These are phyloP conservation scores for Leguminivora glycinivorella DNA, from an alignment of 1,140 invertebrate genomes.

Conservation along the genomic window DNA sequence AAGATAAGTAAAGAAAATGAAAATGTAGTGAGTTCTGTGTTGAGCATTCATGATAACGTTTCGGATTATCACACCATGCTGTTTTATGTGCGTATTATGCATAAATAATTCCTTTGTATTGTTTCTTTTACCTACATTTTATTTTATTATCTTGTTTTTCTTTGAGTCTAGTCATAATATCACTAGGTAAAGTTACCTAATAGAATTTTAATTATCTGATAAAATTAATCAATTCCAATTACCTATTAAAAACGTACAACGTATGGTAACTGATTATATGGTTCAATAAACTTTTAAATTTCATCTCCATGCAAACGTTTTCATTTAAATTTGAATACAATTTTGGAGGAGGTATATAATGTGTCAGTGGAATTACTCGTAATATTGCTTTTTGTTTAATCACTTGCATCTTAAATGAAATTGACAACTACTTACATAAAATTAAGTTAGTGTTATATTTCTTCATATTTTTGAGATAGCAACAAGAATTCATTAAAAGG, in stretches of 20 bases:
- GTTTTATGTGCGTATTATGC: slow-evolving; percentile 54
- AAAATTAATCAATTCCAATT: not conserved
- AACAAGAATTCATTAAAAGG: not conserved
- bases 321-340: too few relatives aligned
- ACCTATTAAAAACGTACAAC: too few relatives aligned
- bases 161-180: slow-evolving; percentile 8
- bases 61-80: slow-evolving; percentile 53
- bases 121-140: slow-evolving; percentile 20
- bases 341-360: too few relatives aligned
- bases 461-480: not conserved
- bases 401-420: too few relatives aligned
- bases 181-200: not conserved
- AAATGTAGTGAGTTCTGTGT: slow-evolving; percentile 58
- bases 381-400: too few relatives aligned
- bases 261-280: too few relatives aligned
- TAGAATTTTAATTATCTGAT: not conserved
- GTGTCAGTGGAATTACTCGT: too few relatives aligned
- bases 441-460: not conserved
- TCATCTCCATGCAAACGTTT: too few relatives aligned
- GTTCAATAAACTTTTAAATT: too few relatives aligned
- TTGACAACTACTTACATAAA: too few relatives aligned
- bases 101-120: not conserved
- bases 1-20: slow-evolving; percentile 51
- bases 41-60: slow-evolving; percentile 41
- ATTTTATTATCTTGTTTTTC: slow-evolving; percentile 9